Evolutionary conservation across 2,888 invertebrate species (phyloP), one percentile per base, ranked within the genome.

Genomic region (Chrysotoxum bicinctum): DNA sequence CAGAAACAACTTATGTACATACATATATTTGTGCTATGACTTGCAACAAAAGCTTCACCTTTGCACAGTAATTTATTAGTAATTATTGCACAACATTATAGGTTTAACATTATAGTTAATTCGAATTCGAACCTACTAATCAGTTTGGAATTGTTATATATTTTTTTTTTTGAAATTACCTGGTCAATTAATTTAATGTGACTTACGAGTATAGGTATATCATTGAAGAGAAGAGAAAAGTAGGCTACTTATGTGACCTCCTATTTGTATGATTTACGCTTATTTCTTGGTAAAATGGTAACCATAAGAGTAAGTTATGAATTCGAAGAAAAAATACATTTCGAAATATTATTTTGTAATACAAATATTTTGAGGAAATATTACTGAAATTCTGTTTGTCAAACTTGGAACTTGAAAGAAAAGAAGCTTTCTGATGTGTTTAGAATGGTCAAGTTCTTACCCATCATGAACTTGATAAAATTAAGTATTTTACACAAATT

Each of bases 71-170:
- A 58, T 58, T 37, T 21, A 19, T 16, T 56, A 5, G 9, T 32
- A 19, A 64, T 66, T 30, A 66, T 81, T 81, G 9, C 54, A 43
- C 58, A 82, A 82, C 43, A 60, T 43, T 50, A 35, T 56, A 19
- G 37, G 64, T 56, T 78, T 48, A n/a, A n/a, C 23, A 48, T 23
- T 50, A 8, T 14, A 50, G 64, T 52, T 70, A 70, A 70, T 58
- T 81, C 30, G 19, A 40, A 48, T 60, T 60, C 62, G 45, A 68
- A 72, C 43, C 35, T 72, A 45, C 73, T 79, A 73, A 73, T 37
- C 66, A 52, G 43, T 32, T 52, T 37, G 19, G 23, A 66, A 72
- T 73, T 73, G 64, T 81, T 58, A 35, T 48, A 66, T 10, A 56
- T 70, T 66, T 26, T 50, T 66, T 58, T 35, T 19, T 21, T 26